Evolutionary conservation across 2,888 invertebrate species (phyloP).

Genomic region (Synergus itoensis): DNA sequence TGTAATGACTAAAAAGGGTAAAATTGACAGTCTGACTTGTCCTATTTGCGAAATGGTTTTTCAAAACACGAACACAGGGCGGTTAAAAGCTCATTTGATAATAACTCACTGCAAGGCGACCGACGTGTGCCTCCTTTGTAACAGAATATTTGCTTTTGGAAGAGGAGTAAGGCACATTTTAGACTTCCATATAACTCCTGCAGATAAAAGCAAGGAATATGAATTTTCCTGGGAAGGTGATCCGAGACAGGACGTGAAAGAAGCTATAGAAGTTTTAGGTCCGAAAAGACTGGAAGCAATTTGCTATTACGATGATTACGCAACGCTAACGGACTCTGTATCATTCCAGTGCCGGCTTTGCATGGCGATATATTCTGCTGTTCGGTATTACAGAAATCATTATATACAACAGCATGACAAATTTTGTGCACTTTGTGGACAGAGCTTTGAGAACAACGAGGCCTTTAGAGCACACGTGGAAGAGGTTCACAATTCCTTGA

Average conservation of each 20-base stretch:
- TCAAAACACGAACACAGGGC: background rate
- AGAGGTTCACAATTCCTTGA: background rate
- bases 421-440: slow-evolving; percentile 61
- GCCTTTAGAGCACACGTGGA: background rate
- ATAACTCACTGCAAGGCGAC: slow-evolving; percentile 55
- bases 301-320: slow-evolving; percentile 58
- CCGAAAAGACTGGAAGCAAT: slow-evolving; percentile 56
- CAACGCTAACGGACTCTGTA: slow-evolving; percentile 33
- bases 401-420: slow-evolving; percentile 61
- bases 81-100: slow-evolving; percentile 53
- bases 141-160: slow-evolving; percentile 55
- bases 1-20: background rate
- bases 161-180: slow-evolving; percentile 62
- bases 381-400: slow-evolving; percentile 59
- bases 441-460: background rate
- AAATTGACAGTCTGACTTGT: background rate
- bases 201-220: slow-evolving; percentile 17
- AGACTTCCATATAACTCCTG: slow-evolving; percentile 57
- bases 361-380: slow-evolving; percentile 49
- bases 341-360: slow-evolving; percentile 56
- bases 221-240: slow-evolving; percentile 33
- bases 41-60: slow-evolving; percentile 17
- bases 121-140: slow-evolving; percentile 61
- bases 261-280: slow-evolving; percentile 57
- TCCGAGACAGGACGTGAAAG: slow-evolving; percentile 54